Conservation (phyloP, 1,140 invertebrate genomes). For the Luehdorfia chinensis region DNA sequence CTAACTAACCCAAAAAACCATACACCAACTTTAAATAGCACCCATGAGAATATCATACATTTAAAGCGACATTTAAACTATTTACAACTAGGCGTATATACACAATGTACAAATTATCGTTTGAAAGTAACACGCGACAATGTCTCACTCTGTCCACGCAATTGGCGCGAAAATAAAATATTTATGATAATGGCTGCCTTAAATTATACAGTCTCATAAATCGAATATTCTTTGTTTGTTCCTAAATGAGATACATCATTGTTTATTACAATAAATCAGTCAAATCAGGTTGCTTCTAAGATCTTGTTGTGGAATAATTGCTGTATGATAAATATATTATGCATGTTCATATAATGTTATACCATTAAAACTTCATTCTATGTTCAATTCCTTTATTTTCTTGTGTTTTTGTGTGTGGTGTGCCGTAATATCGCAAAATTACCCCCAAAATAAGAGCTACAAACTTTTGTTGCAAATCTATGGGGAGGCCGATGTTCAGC, state of each 20-base stretch:
- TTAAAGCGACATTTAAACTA: slow-evolving; percentile 67
- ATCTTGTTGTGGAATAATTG: no score
- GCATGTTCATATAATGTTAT: no score
- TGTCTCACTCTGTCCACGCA: slow-evolving; percentile 23
- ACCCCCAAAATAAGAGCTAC: no score
- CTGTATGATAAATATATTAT: no score
- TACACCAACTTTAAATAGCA: slow-evolving; percentile 72
- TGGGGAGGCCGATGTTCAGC: no score
- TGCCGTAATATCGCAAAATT: no score
- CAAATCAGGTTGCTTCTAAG: slow-evolving; percentile 39
- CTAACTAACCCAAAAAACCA: slow-evolving; percentile 47
- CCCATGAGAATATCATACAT: slow-evolving; percentile 70
- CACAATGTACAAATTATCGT: slow-evolving; percentile 14
- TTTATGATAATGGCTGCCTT: slow-evolving; percentile 63
- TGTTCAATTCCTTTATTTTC: no score
- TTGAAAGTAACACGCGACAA: slow-evolving; percentile 22
- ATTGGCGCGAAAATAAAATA: slow-evolving; percentile 30
- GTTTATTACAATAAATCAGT: slow-evolving; percentile 61
- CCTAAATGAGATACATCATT: slow-evolving; percentile 62
- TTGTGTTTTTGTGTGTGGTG: no score
- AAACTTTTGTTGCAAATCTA: no score
- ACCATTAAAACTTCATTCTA: no score
- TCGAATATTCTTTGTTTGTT: slow-evolving; percentile 59
- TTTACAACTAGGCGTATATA: slow-evolving; percentile 44
- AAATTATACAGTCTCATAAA: slow-evolving; percentile 65